These are phyloP conservation scores for Melinopterus prodromus DNA, from an alignment of 2,888 invertebrate species.

Conservation along the genomic window DNA sequence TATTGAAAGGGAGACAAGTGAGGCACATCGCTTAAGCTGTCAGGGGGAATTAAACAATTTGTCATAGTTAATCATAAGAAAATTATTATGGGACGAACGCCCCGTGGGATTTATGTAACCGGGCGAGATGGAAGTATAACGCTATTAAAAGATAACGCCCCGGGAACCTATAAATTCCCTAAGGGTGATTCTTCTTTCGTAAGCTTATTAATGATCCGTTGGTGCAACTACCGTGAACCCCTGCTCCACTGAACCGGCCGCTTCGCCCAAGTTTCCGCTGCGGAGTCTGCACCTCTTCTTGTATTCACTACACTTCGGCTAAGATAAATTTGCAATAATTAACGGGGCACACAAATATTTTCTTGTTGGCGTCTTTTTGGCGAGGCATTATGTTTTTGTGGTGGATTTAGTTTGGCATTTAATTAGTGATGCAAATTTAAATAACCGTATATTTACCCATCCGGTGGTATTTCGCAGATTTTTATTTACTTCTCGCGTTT, in stretches of 20 bases:
- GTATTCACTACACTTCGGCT: not conserved
- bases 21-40: not conserved
- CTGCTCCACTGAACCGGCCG: not conserved
- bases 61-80: constrained; percentile 4
- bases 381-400: not conserved
- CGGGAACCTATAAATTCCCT: not conserved
- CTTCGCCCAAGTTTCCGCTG: not conserved
- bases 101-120: not conserved
- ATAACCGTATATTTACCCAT: no score
- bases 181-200: not conserved
- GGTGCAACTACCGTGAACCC: constrained; percentile 4
- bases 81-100: not conserved
- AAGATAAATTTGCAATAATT: not conserved
- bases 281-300: not conserved
- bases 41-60: constrained; percentile 4
- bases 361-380: not conserved
- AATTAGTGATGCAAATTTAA: no score
- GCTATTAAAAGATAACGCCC: constrained; percentile 4
- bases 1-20: not conserved
- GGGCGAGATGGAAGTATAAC: not conserved
- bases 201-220: constrained; percentile 4
- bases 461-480: no score
- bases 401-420: no score
- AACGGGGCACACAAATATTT: not conserved
- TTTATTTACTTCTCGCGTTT: no score